phyloP scores from a whole-genome alignment of 1,140 invertebrate genomes.

The Drosophila insularis region DNA sequence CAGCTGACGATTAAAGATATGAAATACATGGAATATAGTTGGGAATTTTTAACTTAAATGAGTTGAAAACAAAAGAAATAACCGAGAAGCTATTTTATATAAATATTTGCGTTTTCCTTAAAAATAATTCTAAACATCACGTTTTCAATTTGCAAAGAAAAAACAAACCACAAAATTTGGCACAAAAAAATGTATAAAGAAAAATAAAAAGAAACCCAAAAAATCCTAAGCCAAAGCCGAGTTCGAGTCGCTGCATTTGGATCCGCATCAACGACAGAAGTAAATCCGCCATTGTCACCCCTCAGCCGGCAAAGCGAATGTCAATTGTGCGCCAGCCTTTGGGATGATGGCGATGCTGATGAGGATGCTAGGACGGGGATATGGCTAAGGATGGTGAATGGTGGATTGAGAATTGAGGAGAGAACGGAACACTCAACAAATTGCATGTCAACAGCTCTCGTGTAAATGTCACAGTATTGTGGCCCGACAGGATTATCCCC shows the following conservation, averaged over 20 bases:
- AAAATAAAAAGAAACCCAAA: slow-evolving; percentile 29
- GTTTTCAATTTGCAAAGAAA: slow-evolving; percentile 44
- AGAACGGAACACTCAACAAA: slow-evolving; percentile 62
- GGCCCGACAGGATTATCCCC: slow-evolving; percentile 59
- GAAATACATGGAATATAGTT: neutral
- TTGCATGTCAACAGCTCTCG: slow-evolving; percentile 76
- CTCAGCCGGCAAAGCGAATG: slow-evolving; percentile 49
- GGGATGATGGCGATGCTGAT: slow-evolving; percentile 24
- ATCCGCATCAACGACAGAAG: slow-evolving; percentile 44
- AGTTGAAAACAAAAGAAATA: neutral
- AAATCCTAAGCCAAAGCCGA: slow-evolving; percentile 68
- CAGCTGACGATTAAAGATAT: neutral
- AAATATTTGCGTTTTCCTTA: slow-evolving; percentile 21
- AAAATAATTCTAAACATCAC: slow-evolving; percentile 22
- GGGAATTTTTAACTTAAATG: no score
- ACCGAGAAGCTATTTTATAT: neutral
- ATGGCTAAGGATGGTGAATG: slow-evolving; percentile 20
- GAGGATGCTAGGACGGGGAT: slow-evolving; percentile 15
- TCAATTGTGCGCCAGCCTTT: slow-evolving; percentile 62
- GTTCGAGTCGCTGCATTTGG: slow-evolving; percentile 56
- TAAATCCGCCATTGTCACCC: slow-evolving; percentile 67
- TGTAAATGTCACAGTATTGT: slow-evolving; percentile 54
- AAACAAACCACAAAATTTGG: slow-evolving; percentile 25
- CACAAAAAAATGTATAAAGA: slow-evolving; percentile 20
- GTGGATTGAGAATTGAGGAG: slow-evolving; percentile 34